Percentiles rank a stretch among this genome's conserved stretches.
Conservation (phyloP, 2,113 vertebrate genomes). For the Pygoscelis adeliae region DNA sequence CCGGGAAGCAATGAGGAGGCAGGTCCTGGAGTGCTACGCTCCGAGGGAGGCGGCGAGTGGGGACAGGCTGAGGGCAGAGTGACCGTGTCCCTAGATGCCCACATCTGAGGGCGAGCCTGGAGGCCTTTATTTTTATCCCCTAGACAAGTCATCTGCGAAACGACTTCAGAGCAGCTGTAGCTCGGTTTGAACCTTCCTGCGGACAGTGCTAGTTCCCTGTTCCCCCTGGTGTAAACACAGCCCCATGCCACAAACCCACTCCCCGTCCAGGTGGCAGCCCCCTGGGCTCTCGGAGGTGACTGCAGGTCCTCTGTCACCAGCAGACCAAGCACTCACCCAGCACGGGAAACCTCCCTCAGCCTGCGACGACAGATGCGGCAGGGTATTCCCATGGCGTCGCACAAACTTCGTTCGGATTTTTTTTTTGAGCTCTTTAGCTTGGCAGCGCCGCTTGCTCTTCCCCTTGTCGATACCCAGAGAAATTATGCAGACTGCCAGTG, state of each 20-base stretch:
- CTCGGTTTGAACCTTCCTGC: neutral
- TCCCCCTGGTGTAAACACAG: neutral
- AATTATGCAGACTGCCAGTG: neutral
- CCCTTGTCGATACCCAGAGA: neutral
- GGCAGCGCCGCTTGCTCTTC: neutral
- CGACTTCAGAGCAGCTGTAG: neutral
- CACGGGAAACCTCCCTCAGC: accelerated
- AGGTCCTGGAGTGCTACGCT: neutral
- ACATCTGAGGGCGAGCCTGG: accelerated
- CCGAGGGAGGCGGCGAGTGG: accelerated
- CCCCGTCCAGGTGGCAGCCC: neutral
- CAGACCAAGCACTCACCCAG: neutral
- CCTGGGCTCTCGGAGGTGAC: accelerated
- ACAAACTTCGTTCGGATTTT: neutral
- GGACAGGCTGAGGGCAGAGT: neutral
- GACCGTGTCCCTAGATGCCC: neutral
- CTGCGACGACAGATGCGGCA: accelerated
- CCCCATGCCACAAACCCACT: accelerated
- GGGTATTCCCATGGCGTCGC: neutral
- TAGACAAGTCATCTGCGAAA: neutral
- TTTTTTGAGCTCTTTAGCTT: neutral
- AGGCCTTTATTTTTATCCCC: neutral
- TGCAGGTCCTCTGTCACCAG: neutral
- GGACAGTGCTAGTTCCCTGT: neutral
- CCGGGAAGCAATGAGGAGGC: accelerated